Conservation (phyloP, 2,113 vertebrate species). For the Alosa alosa region DNA sequence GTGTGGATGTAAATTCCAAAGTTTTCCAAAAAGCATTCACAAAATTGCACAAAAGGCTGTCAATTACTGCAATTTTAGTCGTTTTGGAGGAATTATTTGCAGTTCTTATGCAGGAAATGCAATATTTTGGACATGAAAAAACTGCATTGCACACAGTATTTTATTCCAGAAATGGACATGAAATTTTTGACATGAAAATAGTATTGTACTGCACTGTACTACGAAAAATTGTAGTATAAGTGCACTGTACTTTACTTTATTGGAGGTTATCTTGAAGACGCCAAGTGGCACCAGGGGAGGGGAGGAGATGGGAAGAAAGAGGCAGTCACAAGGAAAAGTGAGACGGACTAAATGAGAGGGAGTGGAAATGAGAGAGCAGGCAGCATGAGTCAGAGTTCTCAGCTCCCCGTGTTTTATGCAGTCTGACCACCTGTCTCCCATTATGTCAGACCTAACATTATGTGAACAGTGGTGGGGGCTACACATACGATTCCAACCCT, state of each 20-base stretch:
- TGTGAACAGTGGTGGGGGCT: background rate
- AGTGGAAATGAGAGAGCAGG: background rate
- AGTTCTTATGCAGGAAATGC: no score
- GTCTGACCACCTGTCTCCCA: background rate
- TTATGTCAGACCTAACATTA: background rate
- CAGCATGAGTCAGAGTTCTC: slow-evolving; percentile 2
- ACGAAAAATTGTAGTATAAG: no score
- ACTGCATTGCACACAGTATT: no score
- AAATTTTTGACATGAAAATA: no score
- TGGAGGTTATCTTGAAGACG: background rate
- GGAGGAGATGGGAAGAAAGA: background rate
- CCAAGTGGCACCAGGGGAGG: background rate
- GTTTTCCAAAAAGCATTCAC: background rate
- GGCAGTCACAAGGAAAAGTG: background rate
- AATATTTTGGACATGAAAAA: no score
- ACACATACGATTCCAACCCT: background rate
- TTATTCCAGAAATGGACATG: no score
- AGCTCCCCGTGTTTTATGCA: background rate
- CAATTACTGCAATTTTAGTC: background rate
- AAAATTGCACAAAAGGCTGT: background rate
- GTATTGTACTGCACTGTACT: no score
- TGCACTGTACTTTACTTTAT: background rate
- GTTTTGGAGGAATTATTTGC: no score
- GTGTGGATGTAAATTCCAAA: background rate
- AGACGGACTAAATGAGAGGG: background rate